Base-by-base conservation (phyloP, 2,113 vertebrate genomes). In the Ciconia stormi region DNA sequence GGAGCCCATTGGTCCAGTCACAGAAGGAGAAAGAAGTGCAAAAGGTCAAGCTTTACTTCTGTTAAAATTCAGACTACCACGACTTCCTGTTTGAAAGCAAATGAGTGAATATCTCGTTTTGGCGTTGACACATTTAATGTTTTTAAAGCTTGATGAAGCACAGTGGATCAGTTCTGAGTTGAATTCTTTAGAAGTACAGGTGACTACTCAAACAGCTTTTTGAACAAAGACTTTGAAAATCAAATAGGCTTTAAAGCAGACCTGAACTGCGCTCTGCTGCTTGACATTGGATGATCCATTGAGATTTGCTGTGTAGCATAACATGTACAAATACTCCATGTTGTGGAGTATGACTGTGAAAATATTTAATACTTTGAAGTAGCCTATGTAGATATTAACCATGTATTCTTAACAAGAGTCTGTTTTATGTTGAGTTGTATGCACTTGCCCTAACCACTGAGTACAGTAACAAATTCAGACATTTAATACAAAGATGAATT, bases 331-430 rank as follows among this genome's bases (percentile, higher is more conserved):
- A 82, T 44, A 52, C 96, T 91, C 82, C 84, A 4, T 38, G 76
- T 21, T 15, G 46, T 11, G 65, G 71, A 90, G 91, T 72, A 76
- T 36, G 89, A 97, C 96, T 97, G 95, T 98, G 97, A 97, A 91
- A 79, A 74, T 87, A 91, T 46, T 91, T 53, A 83, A 66, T 65
- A 22, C 76, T 80, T 71, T 49, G 53, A 92, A 63, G 94, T 91
- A 89, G 72, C 84, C 97, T 83, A 23, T 89, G 87, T 97, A 97
- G 94, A 74, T 95, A 91, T n/a, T 59, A 87, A 69, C 77, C 66
- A 18, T 42, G 67, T 83, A 34, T 85, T 95, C 90, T 80, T 47
- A 59, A 40, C 79, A 42, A 79, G 90, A 94, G 84, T 42, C 56
- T 72, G 56, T 52, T 89, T 91, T 56, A 47, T 34, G 74, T 87